phyloP scores from a whole-genome alignment of 1,140 invertebrate species.

The Scaptomyza pallida region DNA sequence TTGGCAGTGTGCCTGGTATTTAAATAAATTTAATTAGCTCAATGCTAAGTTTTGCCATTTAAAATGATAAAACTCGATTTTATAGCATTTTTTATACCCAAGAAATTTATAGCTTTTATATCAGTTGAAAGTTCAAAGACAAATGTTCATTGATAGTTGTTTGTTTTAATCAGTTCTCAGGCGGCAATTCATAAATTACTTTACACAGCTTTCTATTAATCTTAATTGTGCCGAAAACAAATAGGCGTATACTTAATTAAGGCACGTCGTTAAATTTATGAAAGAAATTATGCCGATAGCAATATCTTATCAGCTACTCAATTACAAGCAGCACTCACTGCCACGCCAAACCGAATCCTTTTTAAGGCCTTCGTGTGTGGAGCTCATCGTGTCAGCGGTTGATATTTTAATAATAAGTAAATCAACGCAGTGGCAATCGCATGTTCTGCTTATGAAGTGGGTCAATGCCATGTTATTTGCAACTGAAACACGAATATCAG shows the following conservation, averaged over 20 bases:
- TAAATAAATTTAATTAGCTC: constrained; percentile 5
- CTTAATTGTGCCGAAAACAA: background rate
- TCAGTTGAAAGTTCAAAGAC: too few species aligned
- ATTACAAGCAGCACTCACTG: background rate
- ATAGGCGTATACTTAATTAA: background rate
- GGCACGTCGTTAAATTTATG: background rate
- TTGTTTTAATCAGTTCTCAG: too few species aligned
- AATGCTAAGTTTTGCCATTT: background rate
- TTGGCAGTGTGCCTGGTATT: background rate
- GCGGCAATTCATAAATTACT: background rate
- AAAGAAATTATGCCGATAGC: background rate
- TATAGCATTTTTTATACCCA: background rate
- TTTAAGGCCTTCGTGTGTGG: constrained; percentile 1
- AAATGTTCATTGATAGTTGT: too few species aligned
- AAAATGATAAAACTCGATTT: too few species aligned
- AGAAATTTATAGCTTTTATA: too few species aligned
- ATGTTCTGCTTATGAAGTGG: constrained; percentile 33
- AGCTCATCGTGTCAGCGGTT: constrained; percentile 53
- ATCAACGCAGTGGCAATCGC: constrained; percentile 47
- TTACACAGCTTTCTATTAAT: background rate
- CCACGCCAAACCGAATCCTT: background rate
- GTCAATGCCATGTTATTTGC: constrained; percentile 55
- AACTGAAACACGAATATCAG: constrained; percentile 12
- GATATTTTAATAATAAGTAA: constrained; percentile 69
- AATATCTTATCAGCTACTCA: background rate